A percentile compares a stretch with the other conserved stretches of the same genome.
These are phyloP conservation scores for Larimichthys crocea DNA, from an alignment of 2,113 vertebrate species.

Conservation along the genomic window DNA sequence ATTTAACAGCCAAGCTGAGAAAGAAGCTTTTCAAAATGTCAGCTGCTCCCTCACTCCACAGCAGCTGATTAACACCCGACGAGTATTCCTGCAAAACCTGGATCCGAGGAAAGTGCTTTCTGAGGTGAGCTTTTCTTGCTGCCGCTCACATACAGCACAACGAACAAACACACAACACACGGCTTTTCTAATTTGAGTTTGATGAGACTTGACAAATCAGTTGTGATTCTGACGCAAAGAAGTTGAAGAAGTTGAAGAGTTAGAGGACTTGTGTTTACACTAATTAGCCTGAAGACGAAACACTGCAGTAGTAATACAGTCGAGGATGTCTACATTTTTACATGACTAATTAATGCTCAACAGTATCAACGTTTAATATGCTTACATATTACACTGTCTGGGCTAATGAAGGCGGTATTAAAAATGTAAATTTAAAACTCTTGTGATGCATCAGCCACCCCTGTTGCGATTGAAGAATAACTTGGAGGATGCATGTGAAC, in stretches of 20 bases:
- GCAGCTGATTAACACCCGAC: conserved; percentile 76
- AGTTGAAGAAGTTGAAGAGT: not conserved
- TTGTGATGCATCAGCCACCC: conserved; percentile 1
- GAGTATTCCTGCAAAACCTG: conserved; percentile 74
- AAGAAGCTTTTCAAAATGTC: conserved; percentile 80
- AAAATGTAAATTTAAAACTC: conserved; percentile 22
- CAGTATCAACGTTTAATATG: conserved; percentile 26
- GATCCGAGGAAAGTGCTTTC: conserved; percentile 71
- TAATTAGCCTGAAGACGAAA: conserved; percentile 9
- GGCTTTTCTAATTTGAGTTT: conserved; percentile 11
- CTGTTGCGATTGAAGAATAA: not conserved
- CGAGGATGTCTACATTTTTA: conserved; percentile 11
- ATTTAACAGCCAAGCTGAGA: conserved; percentile 75
- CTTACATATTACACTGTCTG: conserved; percentile 12
- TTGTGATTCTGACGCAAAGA: not conserved
- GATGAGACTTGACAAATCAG: conserved; percentile 4
- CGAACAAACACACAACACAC: not conserved
- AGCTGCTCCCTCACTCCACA: conserved; percentile 78
- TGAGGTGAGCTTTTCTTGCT: conserved; percentile 56
- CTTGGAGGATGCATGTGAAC: not conserved
- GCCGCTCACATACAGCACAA: not conserved
- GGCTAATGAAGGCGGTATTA: conserved; percentile 23
- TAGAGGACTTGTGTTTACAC: conserved; percentile 1
- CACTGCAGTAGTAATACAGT: not conserved
- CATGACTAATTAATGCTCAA: not conserved